These are phyloP conservation scores for Salvator merianae DNA, from an alignment of 2,113 vertebrate species.

Conservation along the genomic window DNA sequence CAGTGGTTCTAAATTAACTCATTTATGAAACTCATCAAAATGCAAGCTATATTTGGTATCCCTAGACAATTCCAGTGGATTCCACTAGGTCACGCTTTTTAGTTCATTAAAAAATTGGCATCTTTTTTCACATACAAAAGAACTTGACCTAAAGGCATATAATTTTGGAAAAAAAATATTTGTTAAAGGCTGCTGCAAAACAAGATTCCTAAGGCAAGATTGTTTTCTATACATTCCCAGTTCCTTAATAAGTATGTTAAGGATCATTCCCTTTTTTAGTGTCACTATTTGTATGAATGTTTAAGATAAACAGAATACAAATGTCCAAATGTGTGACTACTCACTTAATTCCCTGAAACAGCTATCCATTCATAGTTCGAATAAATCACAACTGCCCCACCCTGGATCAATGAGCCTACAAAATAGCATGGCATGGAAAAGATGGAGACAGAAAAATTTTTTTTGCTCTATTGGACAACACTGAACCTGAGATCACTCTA, in stretches of 20 bases:
- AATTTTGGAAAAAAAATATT: conserved; percentile 30
- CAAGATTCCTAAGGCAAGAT: background rate
- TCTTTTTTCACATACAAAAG: background rate
- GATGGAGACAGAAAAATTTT: too few species aligned
- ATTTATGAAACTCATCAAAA: conserved; percentile 68
- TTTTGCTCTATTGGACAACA: too few species aligned
- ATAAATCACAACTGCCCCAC: conserved; percentile 22
- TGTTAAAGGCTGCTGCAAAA: conserved; percentile 43
- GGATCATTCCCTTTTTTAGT: background rate
- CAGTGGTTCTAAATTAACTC: conserved; percentile 60
- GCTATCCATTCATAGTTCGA: background rate
- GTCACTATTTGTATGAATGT: conserved; percentile 6
- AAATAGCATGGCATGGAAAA: background rate
- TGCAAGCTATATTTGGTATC: conserved; percentile 59
- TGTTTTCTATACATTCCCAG: background rate
- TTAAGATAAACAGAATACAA: background rate
- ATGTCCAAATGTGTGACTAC: background rate
- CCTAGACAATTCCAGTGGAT: conserved; percentile 51
- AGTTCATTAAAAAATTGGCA: conserved; percentile 39
- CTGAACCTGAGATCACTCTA: too few species aligned
- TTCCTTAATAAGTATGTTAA: conserved; percentile 21
- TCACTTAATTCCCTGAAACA: background rate
- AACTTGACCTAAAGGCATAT: conserved; percentile 24
- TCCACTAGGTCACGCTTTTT: conserved; percentile 49
- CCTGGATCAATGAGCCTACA: background rate